A percentile compares a stretch with the other conserved stretches of the same genome.
These are phyloP conservation scores for Triplophysa siluroides DNA, from an alignment of 2,113 vertebrate species.

Conservation along the genomic window DNA sequence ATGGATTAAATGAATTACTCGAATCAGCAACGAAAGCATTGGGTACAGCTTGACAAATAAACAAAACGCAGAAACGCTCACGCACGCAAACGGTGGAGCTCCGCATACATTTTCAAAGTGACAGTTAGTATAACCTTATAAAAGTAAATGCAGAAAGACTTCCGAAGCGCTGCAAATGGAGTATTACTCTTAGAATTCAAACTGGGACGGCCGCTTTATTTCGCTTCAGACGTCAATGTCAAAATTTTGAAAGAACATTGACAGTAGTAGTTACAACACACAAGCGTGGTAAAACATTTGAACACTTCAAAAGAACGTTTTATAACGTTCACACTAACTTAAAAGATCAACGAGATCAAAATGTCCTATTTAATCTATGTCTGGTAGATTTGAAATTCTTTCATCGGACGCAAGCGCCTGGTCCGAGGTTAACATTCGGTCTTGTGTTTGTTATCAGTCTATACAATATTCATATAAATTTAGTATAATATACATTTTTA, in stretches of 20 bases:
- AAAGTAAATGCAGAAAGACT: constrained; percentile 12
- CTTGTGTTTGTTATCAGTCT: too few species aligned
- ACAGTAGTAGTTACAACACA: not conserved
- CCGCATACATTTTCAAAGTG: constrained; percentile 26
- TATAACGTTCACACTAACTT: too few species aligned
- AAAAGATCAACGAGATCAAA: too few species aligned
- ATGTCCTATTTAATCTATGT: too few species aligned
- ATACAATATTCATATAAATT: too few species aligned
- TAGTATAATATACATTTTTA: too few species aligned
- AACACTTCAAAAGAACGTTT: too few species aligned
- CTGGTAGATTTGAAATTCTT: too few species aligned
- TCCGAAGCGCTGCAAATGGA: not conserved
- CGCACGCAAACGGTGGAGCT: constrained; percentile 6
- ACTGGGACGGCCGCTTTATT: not conserved
- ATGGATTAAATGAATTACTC: constrained; percentile 55
- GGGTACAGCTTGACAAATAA: constrained; percentile 40
- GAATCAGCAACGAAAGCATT: constrained; percentile 45
- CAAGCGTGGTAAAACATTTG: not conserved
- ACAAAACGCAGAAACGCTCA: constrained; percentile 37
- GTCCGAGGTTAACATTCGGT: too few species aligned
- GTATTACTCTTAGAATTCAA: not conserved
- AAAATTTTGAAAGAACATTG: not conserved
- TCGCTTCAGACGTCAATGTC: not conserved
- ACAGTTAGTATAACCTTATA: constrained; percentile 18
- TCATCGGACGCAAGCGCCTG: too few species aligned